Conservation (phyloP, 2,888 invertebrate species). For the Crioceris asparagi region DNA sequence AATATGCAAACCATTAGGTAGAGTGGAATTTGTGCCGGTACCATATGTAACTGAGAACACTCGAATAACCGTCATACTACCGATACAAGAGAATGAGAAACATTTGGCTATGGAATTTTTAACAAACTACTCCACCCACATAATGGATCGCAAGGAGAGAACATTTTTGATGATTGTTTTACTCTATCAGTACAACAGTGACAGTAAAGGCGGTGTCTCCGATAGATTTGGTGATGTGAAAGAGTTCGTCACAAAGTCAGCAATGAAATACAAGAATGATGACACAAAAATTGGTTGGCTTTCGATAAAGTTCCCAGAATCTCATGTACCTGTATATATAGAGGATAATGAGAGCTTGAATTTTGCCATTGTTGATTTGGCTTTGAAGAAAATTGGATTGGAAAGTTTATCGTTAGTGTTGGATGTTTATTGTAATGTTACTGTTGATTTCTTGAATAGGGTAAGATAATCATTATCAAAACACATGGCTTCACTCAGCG, state of each 20-base stretch:
- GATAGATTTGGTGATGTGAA: slow-evolving; percentile 44
- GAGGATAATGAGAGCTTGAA: slow-evolving; percentile 34
- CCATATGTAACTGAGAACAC: slow-evolving; percentile 94
- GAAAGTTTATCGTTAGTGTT: slow-evolving; percentile 64
- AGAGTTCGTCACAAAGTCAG: slow-evolving; percentile 48
- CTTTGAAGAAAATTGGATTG: slow-evolving; percentile 55
- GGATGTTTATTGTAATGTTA: slow-evolving; percentile 57
- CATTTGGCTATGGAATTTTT: slow-evolving; percentile 56
- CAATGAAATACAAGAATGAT: slow-evolving; percentile 55
- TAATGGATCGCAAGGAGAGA: slow-evolving; percentile 66
- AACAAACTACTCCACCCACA: slow-evolving; percentile 48
- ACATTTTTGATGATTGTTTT: slow-evolving; percentile 66
- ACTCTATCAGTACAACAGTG: slow-evolving; percentile 50
- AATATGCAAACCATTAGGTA: slow-evolving; percentile 73
- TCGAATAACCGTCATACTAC: slow-evolving; percentile 65
- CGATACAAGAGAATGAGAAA: slow-evolving; percentile 48
- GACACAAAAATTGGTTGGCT: slow-evolving; percentile 60
- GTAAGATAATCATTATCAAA: slow-evolving; percentile 37
- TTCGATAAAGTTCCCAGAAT: slow-evolving; percentile 49
- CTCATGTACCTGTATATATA: slow-evolving; percentile 16
- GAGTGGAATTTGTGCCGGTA: slow-evolving; percentile 80
- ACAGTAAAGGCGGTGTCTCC: slow-evolving; percentile 50
- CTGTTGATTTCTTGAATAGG: slow-evolving; percentile 80
- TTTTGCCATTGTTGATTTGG: slow-evolving; percentile 56
- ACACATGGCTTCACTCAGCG: no score